Evolutionary conservation across 1,140 invertebrate species (phyloP).

Genomic region (Lysiphlebus fabarum): DNA sequence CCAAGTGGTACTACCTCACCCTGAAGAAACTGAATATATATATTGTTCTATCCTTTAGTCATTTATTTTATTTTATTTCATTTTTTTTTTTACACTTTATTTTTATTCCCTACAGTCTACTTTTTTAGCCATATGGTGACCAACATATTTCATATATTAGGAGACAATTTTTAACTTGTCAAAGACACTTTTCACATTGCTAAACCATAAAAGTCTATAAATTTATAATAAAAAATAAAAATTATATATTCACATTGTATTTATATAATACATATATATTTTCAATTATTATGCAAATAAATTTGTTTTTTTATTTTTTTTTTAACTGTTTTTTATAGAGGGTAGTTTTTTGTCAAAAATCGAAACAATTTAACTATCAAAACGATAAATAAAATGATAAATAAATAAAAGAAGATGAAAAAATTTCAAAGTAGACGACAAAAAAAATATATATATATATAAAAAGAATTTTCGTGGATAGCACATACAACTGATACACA

Average conservation of each 20-base stretch:
- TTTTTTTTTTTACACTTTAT: conserved; percentile 17
- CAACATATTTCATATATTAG: conserved; percentile 43
- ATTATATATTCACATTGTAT: no score
- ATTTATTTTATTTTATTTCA: conserved; percentile 10
- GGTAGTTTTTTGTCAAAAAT: no score
- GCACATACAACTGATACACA: conserved; percentile 10
- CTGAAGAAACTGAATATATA: conserved; percentile 28
- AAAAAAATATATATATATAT: neutral
- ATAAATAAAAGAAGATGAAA: conserved; percentile 10
- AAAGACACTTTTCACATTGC: conserved; percentile 38
- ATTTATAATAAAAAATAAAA: conserved; percentile 2
- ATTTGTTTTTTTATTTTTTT: no score
- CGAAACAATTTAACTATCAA: no score
- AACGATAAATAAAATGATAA: no score
- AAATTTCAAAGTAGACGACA: neutral
- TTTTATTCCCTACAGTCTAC: conserved; percentile 8
- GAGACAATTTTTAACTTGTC: conserved; percentile 45
- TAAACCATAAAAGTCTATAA: conserved; percentile 27
- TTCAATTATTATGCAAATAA: no score
- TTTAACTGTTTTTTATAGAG: no score
- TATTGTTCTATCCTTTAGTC: conserved; percentile 11
- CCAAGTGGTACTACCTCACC: conserved; percentile 9
- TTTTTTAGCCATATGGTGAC: conserved; percentile 39
- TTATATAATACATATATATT: no score
- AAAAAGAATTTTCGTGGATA: conserved; percentile 14